Conservation (phyloP, 2,888 invertebrate genomes). For the Girardia tigrina region DNA sequence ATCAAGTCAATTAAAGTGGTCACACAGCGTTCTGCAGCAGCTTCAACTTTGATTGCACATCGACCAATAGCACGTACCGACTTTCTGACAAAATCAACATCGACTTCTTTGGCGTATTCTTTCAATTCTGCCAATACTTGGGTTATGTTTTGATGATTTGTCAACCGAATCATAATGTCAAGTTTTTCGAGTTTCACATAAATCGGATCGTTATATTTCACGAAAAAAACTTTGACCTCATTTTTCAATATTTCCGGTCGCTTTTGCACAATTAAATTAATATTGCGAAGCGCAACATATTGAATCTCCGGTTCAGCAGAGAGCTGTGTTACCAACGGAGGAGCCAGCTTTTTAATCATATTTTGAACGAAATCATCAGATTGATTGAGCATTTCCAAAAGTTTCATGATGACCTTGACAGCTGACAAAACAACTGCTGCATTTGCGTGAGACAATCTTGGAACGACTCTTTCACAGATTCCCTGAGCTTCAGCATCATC, state of each 20-base stretch:
- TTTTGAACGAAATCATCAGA: conserved; percentile 84
- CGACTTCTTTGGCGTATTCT: conserved; percentile 94
- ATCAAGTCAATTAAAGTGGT: conserved; percentile 89
- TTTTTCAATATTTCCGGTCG: conserved; percentile 93
- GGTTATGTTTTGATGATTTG: conserved; percentile 90
- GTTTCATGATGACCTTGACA: conserved; percentile 92
- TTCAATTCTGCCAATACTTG: conserved; percentile 93
- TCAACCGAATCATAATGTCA: conserved; percentile 96
- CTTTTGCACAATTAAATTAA: conserved; percentile 97
- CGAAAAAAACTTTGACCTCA: conserved; percentile 99
- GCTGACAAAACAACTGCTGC: conserved; percentile 96
- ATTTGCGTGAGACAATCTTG: conserved; percentile 90
- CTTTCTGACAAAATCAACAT: conserved; percentile 96
- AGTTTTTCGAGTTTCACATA: conserved; percentile 96
- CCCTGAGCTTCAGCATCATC: conserved; percentile 96
- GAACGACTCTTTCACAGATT: conserved; percentile 85
- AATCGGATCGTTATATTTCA: conserved; percentile 98
- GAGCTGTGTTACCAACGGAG: conserved; percentile 88
- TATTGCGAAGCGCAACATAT: conserved; percentile 90
- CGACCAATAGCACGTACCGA: conserved; percentile 94
- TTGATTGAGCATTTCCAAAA: conserved; percentile 74
- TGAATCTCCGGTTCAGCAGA: conserved; percentile 98
- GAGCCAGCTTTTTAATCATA: conserved; percentile 86
- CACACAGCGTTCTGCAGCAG: conserved; percentile 92
- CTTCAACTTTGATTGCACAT: conserved; percentile 94